Base-by-base conservation (phyloP, 2,888 invertebrate genomes). In the Heliconius erato region DNA sequence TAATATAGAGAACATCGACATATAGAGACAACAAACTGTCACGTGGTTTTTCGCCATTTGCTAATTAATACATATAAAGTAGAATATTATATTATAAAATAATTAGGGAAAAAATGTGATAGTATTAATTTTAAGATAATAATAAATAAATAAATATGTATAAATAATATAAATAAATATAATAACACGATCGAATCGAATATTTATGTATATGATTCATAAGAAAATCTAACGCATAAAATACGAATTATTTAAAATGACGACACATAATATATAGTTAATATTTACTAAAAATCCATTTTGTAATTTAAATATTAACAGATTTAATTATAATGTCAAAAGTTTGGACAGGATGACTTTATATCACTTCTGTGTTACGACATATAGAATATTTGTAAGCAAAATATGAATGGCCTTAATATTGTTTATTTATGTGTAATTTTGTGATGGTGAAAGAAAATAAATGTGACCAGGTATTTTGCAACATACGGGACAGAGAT, bases 361-460 rank as follows among this genome's bases (percentile, higher is more conserved):
- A 72, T 44, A 44, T 44, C 71, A 44, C 44, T 72, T 72, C 71
- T 44, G 26, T n/a, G n/a, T 72, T 72, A 44, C 71, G 44, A 72
- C 44, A 72, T 72, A 44, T 71, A 40, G 49, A 49, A 49, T 71
- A 40, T 72, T 72, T 72, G 71, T 72, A 72, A 72, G 71, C 44
- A 44, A 72, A 72, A 72, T 44, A 44, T 72, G 71, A 80, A 74
- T 59, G 74, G 44, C 72, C 74, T 80, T 80, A 26, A 65, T 65
- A 63, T 63, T 44, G 28, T 63, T 80, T 74, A 74, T 72, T 44
- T 44, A 74, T 68, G 79, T 80, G 63, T 63, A 74, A 74, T 74
- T 44, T 63, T 23, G 26, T 80, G 32, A 68, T 63, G 26, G 35
- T 80, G 68, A 49, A 79, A 49, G 49, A 79, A 68, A 65, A 79